Conservation (phyloP, 1,140 invertebrate genomes). For the Schmidtea mediterranea region DNA sequence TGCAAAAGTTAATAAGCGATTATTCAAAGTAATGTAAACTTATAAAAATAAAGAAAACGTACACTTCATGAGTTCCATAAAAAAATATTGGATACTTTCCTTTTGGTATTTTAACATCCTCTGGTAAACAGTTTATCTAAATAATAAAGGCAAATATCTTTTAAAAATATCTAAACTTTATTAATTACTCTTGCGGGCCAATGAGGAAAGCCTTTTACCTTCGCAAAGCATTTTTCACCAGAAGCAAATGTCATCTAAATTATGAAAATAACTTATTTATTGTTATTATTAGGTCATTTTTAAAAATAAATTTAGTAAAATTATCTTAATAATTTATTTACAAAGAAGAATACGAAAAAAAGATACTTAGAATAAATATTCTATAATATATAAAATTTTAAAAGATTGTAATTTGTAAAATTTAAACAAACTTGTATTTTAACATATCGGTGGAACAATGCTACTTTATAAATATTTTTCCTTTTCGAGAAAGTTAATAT, state of each 20-base stretch:
- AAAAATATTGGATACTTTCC: slow-evolving; percentile 61
- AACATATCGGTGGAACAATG: no score
- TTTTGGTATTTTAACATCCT: slow-evolving; percentile 34
- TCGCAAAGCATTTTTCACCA: neutral
- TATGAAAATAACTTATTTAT: no score
- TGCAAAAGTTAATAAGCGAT: neutral
- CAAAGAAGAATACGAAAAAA: no score
- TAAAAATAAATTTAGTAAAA: no score
- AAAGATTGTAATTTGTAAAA: no score
- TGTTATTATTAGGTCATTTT: no score
- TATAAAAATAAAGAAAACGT: slow-evolving; percentile 27
- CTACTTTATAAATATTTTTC: no score
- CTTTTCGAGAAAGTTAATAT: no score
- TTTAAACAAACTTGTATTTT: no score
- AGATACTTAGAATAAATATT: no score
- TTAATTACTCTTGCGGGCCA: neutral
- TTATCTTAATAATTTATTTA: no score
- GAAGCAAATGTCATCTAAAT: slow-evolving; percentile 1
- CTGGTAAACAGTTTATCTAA: slow-evolving; percentile 40
- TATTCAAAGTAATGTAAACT: slow-evolving; percentile 5
- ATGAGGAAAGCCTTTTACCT: slow-evolving; percentile 4
- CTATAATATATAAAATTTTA: no score
- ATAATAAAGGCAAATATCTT: slow-evolving; percentile 14
- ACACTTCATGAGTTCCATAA: slow-evolving; percentile 75
- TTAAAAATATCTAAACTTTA: neutral